Evolutionary conservation across 2,888 invertebrate species (phyloP), one percentile per base, ranked within the genome.

Genomic region (Trissoscelio sp.): DNA sequence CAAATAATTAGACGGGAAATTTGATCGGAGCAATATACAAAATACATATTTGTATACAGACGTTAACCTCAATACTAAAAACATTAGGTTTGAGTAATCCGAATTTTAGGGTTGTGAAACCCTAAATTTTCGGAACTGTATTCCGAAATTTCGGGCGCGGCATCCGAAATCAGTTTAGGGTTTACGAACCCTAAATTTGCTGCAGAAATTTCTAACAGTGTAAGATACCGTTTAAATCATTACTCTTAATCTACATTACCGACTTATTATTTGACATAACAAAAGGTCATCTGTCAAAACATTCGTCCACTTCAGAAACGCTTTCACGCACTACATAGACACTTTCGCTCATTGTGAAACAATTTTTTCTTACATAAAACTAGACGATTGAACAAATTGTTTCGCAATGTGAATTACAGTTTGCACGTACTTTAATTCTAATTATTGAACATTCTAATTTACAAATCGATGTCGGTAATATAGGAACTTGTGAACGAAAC

Each of bases 381-480:
- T 42, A 22, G 3, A 42, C 39, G 42, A 44, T 1, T 62, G 22
- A 62, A n/a, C 16, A 46, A 46, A 62, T 51, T 58, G 57, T 57
- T 20, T 37, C 20, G 14, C 9, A 12, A 39, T 14, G 39, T 14
- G 6, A 18, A 7, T 1, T 14, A 31, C 14, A 9, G 14, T 53
- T 20, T 20, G 12, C 37, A 34, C 37, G 18, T 14, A 22, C 11
- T 22, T 14, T 14, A 39, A 11, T 14, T 14, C 2, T 20, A 16
- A 58, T 18, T 16, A 46, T 18, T 44, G 1, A 24, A 42, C 11
- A 24, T 14, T 31, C 5, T 53, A 53, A 39, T 22, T 58, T 58
- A 73, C 18, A 73, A 53, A 64, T 62, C 60, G 62, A 28, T 39
- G 62, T 53, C 55, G 57, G 64, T 66, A 73, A 73, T 55, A 51